A percentile compares a stretch with the other conserved stretches of the same genome.
Conservation (phyloP, 1,140 invertebrate species). For the Cotesia glomerata region DNA sequence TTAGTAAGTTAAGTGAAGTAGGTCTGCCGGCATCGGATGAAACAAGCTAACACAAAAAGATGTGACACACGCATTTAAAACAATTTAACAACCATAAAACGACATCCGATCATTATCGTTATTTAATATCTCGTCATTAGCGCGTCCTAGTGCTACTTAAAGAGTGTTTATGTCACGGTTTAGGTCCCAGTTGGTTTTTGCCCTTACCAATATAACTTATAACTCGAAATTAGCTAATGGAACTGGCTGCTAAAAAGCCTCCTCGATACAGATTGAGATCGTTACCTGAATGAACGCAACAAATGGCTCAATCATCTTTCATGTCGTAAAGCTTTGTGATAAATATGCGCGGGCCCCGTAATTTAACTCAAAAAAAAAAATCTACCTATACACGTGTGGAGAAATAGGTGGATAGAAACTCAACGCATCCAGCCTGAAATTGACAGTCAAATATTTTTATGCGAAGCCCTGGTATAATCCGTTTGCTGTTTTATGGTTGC, state of each 20-base stretch:
- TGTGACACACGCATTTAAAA: too few relatives aligned
- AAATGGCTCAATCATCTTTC: conserved; percentile 57
- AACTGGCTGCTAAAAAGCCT: conserved; percentile 3
- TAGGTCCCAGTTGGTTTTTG: conserved; percentile 7
- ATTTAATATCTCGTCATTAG: conserved; percentile 65
- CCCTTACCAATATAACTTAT: conserved; percentile 12
- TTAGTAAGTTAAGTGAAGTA: too few relatives aligned
- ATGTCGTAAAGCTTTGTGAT: neutral
- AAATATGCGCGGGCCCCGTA: too few relatives aligned
- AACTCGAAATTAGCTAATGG: conserved; percentile 4
- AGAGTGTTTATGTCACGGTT: conserved; percentile 54
- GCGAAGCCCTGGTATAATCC: conserved; percentile 55
- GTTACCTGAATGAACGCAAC: conserved; percentile 27
- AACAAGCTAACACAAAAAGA: neutral
- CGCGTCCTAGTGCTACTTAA: conserved; percentile 52
- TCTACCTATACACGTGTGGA: neutral
- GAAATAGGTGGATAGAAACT: neutral
- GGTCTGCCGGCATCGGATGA: too few relatives aligned
- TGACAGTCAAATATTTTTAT: conserved; percentile 57
- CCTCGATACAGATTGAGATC: neutral
- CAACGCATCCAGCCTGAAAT: conserved; percentile 34
- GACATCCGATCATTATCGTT: conserved; percentile 60
- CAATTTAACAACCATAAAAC: neutral
- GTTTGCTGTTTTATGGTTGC: conserved; percentile 55
- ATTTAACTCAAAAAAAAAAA: too few relatives aligned